phyloP scores from a whole-genome alignment of 2,888 invertebrate species.

The Clepsis dumicolana region DNA sequence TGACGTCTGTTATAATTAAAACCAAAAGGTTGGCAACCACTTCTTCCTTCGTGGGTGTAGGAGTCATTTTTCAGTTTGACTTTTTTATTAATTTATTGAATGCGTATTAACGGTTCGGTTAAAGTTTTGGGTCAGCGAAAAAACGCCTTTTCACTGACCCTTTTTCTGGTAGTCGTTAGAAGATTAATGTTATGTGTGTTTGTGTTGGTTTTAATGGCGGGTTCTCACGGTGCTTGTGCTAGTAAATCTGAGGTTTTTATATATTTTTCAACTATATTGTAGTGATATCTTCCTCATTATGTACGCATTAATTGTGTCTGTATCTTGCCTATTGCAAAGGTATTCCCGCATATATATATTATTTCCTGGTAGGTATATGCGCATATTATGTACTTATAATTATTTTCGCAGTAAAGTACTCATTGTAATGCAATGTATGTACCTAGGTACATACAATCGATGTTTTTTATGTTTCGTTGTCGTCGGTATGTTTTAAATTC shows the following conservation, averaged over 20 bases:
- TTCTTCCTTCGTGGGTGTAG: slow-evolving; percentile 61
- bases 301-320: background rate
- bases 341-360: background rate
- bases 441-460: background rate
- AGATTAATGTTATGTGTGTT: slow-evolving; percentile 30
- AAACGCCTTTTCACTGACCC: slow-evolving; percentile 30
- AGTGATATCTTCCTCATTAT: background rate
- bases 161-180: slow-evolving; percentile 35
- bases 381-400: slow-evolving; percentile 5
- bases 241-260: slow-evolving; percentile 11
- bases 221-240: slow-evolving; percentile 21
- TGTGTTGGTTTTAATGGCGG: slow-evolving; percentile 13
- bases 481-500: too few species aligned
- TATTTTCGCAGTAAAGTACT: background rate
- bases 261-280: background rate
- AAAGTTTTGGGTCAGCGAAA: slow-evolving; percentile 27
- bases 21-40: slow-evolving; percentile 36
- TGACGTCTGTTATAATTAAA: background rate
- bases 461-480: too few species aligned
- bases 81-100: slow-evolving; percentile 55
- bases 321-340: background rate
- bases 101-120: slow-evolving; percentile 48
- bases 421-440: background rate
- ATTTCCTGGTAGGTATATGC: slow-evolving; percentile 13
- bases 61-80: slow-evolving; percentile 55